A percentile compares a stretch with the other conserved stretches of the same genome.
phyloP scores from a whole-genome alignment of 1,140 invertebrate genomes.

The Lepidurus apus region DNA sequence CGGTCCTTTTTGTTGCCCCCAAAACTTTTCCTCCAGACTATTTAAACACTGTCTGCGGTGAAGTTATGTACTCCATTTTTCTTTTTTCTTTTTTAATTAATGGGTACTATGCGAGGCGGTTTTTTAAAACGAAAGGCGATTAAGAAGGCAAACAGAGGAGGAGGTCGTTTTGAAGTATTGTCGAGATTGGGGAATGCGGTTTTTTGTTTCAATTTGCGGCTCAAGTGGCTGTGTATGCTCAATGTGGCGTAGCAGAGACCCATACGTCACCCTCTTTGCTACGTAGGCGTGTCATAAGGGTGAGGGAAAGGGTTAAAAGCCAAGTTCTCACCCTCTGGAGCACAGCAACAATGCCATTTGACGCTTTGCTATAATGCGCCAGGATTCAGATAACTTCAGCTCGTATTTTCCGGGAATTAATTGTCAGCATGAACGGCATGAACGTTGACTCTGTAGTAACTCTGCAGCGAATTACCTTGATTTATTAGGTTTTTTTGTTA shows the following conservation, averaged over 20 bases:
- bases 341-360: slow-evolving; percentile 4
- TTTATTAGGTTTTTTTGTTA: too few relatives aligned
- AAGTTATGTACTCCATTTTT: background rate
- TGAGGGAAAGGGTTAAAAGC: slow-evolving; percentile 14
- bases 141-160: background rate
- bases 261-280: background rate
- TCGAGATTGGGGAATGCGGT: slow-evolving; percentile 11
- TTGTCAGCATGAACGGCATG: background rate
- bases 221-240: slow-evolving; percentile 18
- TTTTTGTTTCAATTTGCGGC: slow-evolving; percentile 16
- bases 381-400: background rate
- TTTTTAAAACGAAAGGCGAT: background rate
- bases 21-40: background rate
- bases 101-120: background rate
- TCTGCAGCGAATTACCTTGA: too few relatives aligned
- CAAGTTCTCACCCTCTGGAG: background rate
- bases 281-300: slow-evolving; percentile 6
- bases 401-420: background rate
- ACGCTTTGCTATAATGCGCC: slow-evolving; percentile 2
- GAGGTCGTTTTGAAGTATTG: background rate
- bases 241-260: slow-evolving; percentile 14
- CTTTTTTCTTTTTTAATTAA: background rate
- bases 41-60: background rate
- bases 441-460: background rate
- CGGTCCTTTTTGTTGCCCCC: background rate